Conservation (phyloP, 2,888 invertebrate species). For the Drosophila dives region DNA sequence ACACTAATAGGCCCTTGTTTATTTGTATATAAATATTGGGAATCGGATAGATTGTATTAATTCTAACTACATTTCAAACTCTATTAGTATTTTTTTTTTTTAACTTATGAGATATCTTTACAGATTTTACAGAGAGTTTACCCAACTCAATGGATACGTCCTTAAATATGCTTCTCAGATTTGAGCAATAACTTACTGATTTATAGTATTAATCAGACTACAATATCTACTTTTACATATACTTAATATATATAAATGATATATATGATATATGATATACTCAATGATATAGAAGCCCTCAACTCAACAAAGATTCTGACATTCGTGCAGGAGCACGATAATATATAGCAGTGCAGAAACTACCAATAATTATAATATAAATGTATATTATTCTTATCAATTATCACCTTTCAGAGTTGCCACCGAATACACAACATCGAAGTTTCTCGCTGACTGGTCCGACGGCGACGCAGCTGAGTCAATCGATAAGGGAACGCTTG, state of each 20-base stretch:
- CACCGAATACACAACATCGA: slow-evolving; percentile 91
- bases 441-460: slow-evolving; percentile 94
- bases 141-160: background rate
- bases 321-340: too few species aligned
- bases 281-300: too few species aligned
- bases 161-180: background rate
- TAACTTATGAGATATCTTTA: background rate
- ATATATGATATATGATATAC: too few species aligned
- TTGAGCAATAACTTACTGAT: background rate
- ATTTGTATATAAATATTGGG: background rate
- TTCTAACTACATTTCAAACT: too few species aligned
- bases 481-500: slow-evolving; percentile 93
- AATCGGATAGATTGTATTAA: background rate
- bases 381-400: background rate
- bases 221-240: background rate
- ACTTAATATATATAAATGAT: background rate
- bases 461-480: slow-evolving; percentile 93
- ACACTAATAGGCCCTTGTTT: background rate
- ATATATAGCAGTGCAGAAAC: too few species aligned
- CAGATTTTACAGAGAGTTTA: background rate
- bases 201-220: background rate
- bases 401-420: slow-evolving; percentile 85
- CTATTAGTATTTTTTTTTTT: background rate
- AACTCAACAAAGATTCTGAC: too few species aligned
- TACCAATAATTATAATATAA: too few species aligned